Evolutionary conservation across 2,113 vertebrate species (phyloP).

Genomic region (Gnathonemus echidnorhynchus): DNA sequence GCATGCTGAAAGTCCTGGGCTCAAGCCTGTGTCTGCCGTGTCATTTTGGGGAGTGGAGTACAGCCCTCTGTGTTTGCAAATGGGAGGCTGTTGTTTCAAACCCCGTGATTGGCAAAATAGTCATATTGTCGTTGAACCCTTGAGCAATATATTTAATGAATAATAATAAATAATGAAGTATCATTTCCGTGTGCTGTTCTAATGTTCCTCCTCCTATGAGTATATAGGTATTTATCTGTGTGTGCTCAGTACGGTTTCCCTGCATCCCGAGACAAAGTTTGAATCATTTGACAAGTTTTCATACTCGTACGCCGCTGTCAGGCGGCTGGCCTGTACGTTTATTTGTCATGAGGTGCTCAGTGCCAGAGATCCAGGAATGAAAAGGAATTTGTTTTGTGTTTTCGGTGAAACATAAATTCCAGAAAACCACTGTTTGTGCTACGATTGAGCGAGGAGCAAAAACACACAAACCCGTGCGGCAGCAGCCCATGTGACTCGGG

Average conservation of each 20-base stretch:
- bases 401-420: not conserved
- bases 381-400: not conserved
- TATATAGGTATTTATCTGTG: not conserved
- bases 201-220: not conserved
- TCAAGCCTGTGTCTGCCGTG: not conserved
- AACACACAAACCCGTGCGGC: conserved; percentile 13
- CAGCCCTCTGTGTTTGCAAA: not conserved
- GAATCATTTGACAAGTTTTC: not conserved
- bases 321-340: not conserved
- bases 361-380: not conserved
- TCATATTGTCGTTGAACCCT: not conserved
- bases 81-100: not conserved
- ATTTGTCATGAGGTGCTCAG: not conserved
- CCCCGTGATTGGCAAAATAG: not conserved
- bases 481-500: not conserved
- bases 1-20: not conserved
- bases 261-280: not conserved
- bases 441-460: conserved; percentile 9
- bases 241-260: not conserved
- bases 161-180: not conserved
- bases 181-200: not conserved
- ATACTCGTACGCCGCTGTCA: not conserved
- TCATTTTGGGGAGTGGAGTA: not conserved
- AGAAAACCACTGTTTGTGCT: conserved; percentile 32
- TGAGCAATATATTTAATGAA: not conserved